Percentiles rank a stretch among this genome's conserved stretches.
phyloP scores from a whole-genome alignment of 2,888 invertebrate species.

The Venustoraphidia nigricollis region DNA sequence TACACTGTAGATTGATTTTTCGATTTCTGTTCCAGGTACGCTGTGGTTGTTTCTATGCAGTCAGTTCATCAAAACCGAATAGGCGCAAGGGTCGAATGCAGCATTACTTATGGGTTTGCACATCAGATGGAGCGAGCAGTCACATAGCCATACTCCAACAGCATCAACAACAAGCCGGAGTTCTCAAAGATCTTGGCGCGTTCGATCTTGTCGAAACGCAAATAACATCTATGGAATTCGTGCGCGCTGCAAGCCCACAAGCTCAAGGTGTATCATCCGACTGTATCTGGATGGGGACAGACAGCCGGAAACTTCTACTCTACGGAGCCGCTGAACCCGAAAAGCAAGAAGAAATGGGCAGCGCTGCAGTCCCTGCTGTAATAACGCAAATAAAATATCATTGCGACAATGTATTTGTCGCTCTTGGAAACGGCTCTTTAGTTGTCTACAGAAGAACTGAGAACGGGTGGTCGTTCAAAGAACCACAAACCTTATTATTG shows the following conservation, averaged over 20 bases:
- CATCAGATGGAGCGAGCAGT: slow-evolving; percentile 60
- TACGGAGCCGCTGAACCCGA: slow-evolving; percentile 78
- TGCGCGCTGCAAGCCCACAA: slow-evolving; percentile 40
- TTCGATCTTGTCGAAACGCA: slow-evolving; percentile 69
- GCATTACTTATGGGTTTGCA: slow-evolving; percentile 83
- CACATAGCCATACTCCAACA: slow-evolving; percentile 67
- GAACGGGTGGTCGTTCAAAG: slow-evolving; percentile 57
- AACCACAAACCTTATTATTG: slow-evolving; percentile 54
- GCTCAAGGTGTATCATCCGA: slow-evolving; percentile 36
- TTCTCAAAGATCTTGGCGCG: slow-evolving; percentile 56
- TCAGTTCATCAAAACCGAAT: slow-evolving; percentile 37
- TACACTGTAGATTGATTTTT: slow-evolving; percentile 5
- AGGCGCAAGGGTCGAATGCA: slow-evolving; percentile 50
- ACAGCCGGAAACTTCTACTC: slow-evolving; percentile 62
- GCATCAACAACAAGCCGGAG: slow-evolving; percentile 54
- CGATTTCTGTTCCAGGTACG: slow-evolving; percentile 44
- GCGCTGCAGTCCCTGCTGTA: slow-evolving; percentile 49
- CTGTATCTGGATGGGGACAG: slow-evolving; percentile 89
- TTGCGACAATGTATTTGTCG: slow-evolving; percentile 80
- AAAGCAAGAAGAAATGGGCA: slow-evolving; percentile 60
- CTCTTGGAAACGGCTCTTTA: slow-evolving; percentile 61
- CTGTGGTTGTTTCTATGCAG: slow-evolving; percentile 80
- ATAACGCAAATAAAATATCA: slow-evolving; percentile 68
- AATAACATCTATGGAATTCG: slow-evolving; percentile 69
- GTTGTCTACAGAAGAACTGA: slow-evolving; percentile 57